phyloP scores from a whole-genome alignment of 2,888 invertebrate species.

The Hemistola chrysoprasaria region DNA sequence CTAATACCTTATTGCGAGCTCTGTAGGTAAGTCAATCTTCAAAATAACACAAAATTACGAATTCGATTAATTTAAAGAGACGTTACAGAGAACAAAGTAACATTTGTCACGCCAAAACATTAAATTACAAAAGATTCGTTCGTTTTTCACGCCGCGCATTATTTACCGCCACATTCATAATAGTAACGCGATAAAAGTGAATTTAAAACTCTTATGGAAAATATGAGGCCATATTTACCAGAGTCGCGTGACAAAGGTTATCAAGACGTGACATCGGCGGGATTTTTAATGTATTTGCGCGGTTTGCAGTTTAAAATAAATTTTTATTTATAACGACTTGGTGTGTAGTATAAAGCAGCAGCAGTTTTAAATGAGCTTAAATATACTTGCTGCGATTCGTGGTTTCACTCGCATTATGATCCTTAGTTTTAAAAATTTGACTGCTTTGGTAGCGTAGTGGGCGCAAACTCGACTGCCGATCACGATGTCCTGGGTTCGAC shows the following conservation, averaged over 20 bases:
- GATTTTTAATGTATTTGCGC: slow-evolving; percentile 5
- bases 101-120: neutral
- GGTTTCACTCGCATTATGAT: too few species aligned
- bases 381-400: too few species aligned
- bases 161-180: slow-evolving; percentile 30
- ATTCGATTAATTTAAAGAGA: neutral
- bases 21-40: too few species aligned
- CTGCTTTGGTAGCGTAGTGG: too few species aligned
- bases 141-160: slow-evolving; percentile 26
- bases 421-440: too few species aligned
- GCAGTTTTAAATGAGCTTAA: too few species aligned
- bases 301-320: slow-evolving; percentile 19
- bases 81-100: slow-evolving; percentile 1
- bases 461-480: too few species aligned
- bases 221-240: slow-evolving; percentile 16
- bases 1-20: too few species aligned
- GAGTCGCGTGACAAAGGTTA: slow-evolving; percentile 21
- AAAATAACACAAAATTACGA: too few species aligned
- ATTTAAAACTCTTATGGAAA: slow-evolving; percentile 26
- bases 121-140: slow-evolving; percentile 2
- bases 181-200: slow-evolving; percentile 24
- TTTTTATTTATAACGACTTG: too few species aligned
- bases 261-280: slow-evolving; percentile 20
- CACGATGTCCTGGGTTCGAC: too few species aligned
- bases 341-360: too few species aligned